These are phyloP conservation scores for Trachemys scripta DNA, from an alignment of 2,113 vertebrate genomes.

Conservation along the genomic window DNA sequence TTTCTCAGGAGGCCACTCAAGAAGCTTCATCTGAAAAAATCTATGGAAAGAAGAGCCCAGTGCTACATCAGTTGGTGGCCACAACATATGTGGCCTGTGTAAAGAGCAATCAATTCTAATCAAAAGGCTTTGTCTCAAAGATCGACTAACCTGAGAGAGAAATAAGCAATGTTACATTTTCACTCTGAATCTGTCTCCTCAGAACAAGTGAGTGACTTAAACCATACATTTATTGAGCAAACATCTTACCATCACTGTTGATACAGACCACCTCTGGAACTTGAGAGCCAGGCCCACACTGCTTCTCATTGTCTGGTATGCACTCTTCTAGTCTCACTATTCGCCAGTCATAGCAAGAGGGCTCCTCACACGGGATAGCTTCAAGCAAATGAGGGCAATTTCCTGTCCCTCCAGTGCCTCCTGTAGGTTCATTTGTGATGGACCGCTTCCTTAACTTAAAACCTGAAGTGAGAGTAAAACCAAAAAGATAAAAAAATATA, in stretches of 20 bases:
- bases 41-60: background rate
- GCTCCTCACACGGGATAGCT: constrained; percentile 95
- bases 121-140: background rate
- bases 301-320: constrained; percentile 85
- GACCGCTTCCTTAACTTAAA: constrained; percentile 92
- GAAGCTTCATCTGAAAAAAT: background rate
- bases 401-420: constrained; percentile 85
- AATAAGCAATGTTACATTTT: background rate
- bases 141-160: background rate
- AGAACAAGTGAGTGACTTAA: rapidly evolving
- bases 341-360: constrained; percentile 91
- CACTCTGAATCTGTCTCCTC: background rate
- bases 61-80: background rate
- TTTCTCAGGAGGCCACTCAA: background rate
- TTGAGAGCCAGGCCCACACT: constrained; percentile 90
- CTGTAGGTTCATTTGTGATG: constrained; percentile 89
- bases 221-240: background rate
- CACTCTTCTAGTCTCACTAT: constrained; percentile 86
- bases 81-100: background rate
- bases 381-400: constrained; percentile 95
- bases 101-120: background rate
- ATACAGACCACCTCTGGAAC: constrained; percentile 85
- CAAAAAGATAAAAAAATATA: background rate
- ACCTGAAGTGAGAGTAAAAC: constrained; percentile 79
- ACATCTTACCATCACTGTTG: constrained; percentile 89